Percentiles rank a stretch among this genome's conserved stretches.
Conservation (phyloP, 2,113 vertebrate species). For the Junco hyemalis region DNA sequence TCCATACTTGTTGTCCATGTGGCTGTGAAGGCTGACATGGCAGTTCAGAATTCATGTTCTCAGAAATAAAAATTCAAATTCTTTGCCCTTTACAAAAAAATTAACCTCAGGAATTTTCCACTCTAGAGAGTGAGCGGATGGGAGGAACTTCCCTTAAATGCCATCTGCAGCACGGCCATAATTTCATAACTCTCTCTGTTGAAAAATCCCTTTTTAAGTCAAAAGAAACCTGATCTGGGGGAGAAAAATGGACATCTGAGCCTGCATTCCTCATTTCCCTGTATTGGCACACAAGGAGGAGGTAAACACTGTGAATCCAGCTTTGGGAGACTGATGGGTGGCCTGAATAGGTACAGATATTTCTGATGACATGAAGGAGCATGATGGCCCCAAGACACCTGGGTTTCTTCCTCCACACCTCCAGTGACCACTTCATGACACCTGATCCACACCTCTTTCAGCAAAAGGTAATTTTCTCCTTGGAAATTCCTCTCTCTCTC, state of each 20-base stretch:
- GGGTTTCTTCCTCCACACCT: background rate
- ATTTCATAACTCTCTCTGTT: background rate
- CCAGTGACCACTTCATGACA: background rate
- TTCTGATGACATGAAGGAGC: background rate
- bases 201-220: background rate
- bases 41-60: background rate
- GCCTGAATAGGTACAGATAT: background rate
- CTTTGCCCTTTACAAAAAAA: background rate
- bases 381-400: background rate
- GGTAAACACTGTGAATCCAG: background rate
- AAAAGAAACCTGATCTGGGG: constrained; percentile 8
- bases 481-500: background rate
- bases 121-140: background rate
- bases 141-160: constrained; percentile 8
- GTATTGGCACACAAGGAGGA: background rate
- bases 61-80: background rate
- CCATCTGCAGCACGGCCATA: background rate
- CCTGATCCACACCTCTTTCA: background rate
- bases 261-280: background rate
- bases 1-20: background rate
- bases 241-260: constrained; percentile 28
- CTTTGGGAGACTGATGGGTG: background rate
- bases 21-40: background rate
- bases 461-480: background rate
- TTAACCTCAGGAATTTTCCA: constrained; percentile 23